A percentile compares a stretch with the other conserved stretches of the same genome.
phyloP scores from a whole-genome alignment of 2,888 invertebrate genomes.

The Harmothoe impar region DNA sequence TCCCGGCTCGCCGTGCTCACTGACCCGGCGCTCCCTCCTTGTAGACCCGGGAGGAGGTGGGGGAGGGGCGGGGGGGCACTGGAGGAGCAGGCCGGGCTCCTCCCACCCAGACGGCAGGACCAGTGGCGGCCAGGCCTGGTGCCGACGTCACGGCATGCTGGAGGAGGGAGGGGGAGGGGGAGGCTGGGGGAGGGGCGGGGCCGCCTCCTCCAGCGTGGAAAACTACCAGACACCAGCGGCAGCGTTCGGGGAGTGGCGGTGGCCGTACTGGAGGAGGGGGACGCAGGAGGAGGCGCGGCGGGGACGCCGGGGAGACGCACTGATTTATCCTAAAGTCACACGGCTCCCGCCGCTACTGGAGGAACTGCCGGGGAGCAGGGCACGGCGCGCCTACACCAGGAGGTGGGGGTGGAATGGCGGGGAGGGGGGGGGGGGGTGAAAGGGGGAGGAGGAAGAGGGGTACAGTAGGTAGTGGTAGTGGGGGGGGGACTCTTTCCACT shows the following conservation, averaged over 20 bases:
- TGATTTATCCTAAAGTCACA: conserved; percentile 20
- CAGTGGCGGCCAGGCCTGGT: background rate
- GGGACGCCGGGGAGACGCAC: background rate
- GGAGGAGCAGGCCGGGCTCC: background rate
- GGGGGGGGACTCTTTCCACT: background rate
- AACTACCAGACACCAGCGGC: conserved; percentile 59
- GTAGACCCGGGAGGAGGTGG: background rate
- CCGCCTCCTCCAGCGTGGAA: conserved; percentile 34
- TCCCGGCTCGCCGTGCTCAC: background rate
- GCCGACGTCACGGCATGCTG: conserved; percentile 47
- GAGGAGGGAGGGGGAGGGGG: background rate
- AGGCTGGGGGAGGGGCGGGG: background rate
- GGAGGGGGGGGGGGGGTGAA: background rate
- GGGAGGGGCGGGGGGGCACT: background rate
- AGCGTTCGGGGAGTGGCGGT: background rate
- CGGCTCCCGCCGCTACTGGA: background rate
- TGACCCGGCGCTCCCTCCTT: background rate
- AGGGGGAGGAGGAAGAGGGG: background rate
- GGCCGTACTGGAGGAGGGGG: background rate
- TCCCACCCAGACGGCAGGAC: conserved; percentile 18
- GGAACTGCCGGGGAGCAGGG: background rate
- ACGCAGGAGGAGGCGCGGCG: background rate
- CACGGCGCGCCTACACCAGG: background rate
- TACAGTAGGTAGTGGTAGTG: too few species aligned
- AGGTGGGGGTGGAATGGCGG: background rate